Evolutionary conservation across 2,797 vertebrate genomes (phyloP), one percentile per base, ranked within the genome.

Genomic region (Atherinosoma microstoma): DNA sequence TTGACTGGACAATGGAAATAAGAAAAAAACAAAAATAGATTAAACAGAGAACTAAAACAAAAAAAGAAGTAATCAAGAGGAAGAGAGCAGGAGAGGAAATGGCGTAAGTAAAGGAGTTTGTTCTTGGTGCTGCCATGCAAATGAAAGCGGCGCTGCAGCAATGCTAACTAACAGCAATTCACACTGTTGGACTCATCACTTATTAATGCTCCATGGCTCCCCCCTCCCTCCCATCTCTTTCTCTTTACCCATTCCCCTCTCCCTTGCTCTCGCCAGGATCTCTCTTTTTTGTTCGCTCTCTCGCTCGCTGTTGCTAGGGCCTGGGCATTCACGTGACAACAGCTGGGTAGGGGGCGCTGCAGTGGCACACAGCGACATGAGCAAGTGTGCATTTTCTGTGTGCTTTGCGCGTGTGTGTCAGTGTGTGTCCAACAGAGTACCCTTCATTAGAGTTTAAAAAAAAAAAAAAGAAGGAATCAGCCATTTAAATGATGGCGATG

Each of bases 171-270:
- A 89, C 92, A 89, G 92, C 90, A 93, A 91, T 95, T 94, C 91
- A 93, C 93, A 94, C 94, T 91, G 93, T 93, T 94, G 93, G 90
- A 93, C 91, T 93, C 94, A 95, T 95, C 93, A 95, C 91, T 94
- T 95, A 95, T 95, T 95, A 94, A 95, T 95, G 93, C 92, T 91
- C 88, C 87, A 87, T 53, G 79, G 91, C 87, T 91, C 87, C 82
- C 88, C 85, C 90, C 84, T 82, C 83, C 75, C 75, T 80, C 73
- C 74, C 71, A 82, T 67, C 75, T 78, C 68, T 81, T 81, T 80
- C 78, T 75, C 88, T 91, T 86, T 85, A 89, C 83, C 84, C 85
- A 74, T 89, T 87, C 77, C 84, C 80, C 84, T 88, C 80, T 87
- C 76, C 84, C 87, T 64, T 82, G 78, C 87, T 89, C 87, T 90